phyloP scores from a whole-genome alignment of 2,113 vertebrate genomes.

The Kryptolebias marmoratus region DNA sequence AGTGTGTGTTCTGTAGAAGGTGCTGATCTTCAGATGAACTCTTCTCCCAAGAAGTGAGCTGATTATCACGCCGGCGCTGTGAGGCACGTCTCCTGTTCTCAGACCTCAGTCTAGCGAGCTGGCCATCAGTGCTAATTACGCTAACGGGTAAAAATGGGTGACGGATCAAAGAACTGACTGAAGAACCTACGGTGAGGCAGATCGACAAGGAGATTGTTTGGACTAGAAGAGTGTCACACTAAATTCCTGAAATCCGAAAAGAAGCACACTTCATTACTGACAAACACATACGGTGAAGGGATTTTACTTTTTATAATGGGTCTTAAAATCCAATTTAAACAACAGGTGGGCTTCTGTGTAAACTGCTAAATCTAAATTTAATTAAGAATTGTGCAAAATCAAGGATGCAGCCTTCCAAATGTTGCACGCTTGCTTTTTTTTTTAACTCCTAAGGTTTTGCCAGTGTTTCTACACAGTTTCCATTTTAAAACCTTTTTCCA shows the following conservation, averaged over 20 bases:
- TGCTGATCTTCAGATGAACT: conserved; percentile 19
- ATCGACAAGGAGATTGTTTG: conserved; percentile 26
- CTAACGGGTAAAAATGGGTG: conserved; percentile 51
- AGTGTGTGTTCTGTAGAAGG: not conserved
- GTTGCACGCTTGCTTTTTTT: too few relatives aligned
- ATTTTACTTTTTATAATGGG: too few relatives aligned
- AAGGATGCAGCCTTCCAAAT: too few relatives aligned
- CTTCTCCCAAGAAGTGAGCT: conserved; percentile 26
- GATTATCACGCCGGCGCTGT: conserved; percentile 32
- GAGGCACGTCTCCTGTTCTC: conserved; percentile 27
- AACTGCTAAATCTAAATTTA: too few relatives aligned
- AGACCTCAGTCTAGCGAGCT: conserved; percentile 32
- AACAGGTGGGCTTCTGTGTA: too few relatives aligned
- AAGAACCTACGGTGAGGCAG: conserved; percentile 18
- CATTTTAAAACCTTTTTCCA: too few relatives aligned
- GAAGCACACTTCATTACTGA: conserved; percentile 1
- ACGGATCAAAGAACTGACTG: conserved; percentile 29
- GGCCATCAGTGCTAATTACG: conserved; percentile 54
- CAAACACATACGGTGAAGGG: not conserved
- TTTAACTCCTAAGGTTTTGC: too few relatives aligned
- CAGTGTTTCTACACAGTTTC: too few relatives aligned
- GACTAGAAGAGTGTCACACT: conserved; percentile 6
- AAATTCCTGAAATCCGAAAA: conserved; percentile 19
- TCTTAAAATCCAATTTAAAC: too few relatives aligned
- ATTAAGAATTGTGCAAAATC: too few relatives aligned